These are phyloP conservation scores for Cheilinus undulatus DNA, from an alignment of 2,113 vertebrate species.

Conservation along the genomic window DNA sequence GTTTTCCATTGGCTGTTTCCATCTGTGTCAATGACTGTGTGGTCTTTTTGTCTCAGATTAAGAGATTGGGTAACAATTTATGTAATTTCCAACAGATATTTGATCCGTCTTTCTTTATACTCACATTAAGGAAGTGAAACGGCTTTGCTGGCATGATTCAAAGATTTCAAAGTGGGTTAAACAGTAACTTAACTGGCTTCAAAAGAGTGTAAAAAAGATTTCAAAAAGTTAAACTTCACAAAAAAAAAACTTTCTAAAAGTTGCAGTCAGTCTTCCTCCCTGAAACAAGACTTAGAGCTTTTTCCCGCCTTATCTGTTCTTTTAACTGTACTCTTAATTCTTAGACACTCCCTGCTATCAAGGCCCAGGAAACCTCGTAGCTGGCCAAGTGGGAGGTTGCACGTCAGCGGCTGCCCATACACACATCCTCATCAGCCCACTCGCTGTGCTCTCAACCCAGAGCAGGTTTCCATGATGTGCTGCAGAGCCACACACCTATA, in stretches of 20 bases:
- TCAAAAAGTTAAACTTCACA: not conserved
- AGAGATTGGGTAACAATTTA: too few species aligned
- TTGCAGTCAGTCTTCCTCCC: too few species aligned
- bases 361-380: slow-evolving; percentile 22
- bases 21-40: not conserved
- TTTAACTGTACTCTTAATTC: not conserved
- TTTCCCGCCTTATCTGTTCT: not conserved
- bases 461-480: slow-evolving; percentile 29
- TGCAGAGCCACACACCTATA: slow-evolving; percentile 2
- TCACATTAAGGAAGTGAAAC: slow-evolving; percentile 3
- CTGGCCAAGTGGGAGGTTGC: not conserved
- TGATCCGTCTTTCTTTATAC: not conserved
- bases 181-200: slow-evolving; percentile 2
- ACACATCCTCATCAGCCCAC: slow-evolving; percentile 37
- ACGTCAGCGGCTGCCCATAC: slow-evolving; percentile 4
- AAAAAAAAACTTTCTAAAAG: slow-evolving; percentile 1
- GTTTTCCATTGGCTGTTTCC: not conserved
- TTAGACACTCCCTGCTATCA: not conserved
- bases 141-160: slow-evolving; percentile 16
- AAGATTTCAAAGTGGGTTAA: not conserved
- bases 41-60: too few species aligned
- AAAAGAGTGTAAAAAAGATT: slow-evolving; percentile 1
- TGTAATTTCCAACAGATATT: not conserved
- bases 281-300: not conserved
- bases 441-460: slow-evolving; percentile 7